These are phyloP conservation scores for Neofelis nebulosa DNA, from an alignment of 2,113 vertebrate species.

Conservation along the genomic window DNA sequence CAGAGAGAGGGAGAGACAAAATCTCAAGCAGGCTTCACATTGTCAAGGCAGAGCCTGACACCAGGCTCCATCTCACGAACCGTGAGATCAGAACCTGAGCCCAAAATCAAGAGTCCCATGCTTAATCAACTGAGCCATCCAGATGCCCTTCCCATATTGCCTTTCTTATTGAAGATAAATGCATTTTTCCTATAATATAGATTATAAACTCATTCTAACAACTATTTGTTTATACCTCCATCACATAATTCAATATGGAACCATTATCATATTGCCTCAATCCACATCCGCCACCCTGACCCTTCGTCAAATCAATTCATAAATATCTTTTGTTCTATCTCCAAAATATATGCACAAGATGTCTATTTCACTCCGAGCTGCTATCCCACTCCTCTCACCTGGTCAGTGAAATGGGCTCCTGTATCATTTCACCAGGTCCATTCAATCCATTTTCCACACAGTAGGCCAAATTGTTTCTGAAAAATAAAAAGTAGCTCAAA, in stretches of 20 bases:
- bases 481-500: not conserved
- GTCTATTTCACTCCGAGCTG: not conserved
- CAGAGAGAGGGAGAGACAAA: too few relatives aligned
- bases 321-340: not conserved
- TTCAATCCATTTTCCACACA: not conserved
- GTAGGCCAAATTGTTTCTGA: not conserved
- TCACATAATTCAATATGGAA: not conserved
- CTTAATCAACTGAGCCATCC: too few relatives aligned
- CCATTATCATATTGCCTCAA: not conserved
- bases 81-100: too few relatives aligned
- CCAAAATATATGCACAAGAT: not conserved
- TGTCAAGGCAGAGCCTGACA: too few relatives aligned
- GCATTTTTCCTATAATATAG: not conserved
- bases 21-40: too few relatives aligned
- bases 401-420: not conserved
- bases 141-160: too few relatives aligned
- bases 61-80: too few relatives aligned
- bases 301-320: not conserved
- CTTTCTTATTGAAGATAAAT: not conserved
- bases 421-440: not conserved
- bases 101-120: too few relatives aligned
- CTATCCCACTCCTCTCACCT: not conserved
- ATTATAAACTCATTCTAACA: not conserved
- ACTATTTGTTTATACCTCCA: not conserved
- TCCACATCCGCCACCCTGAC: not conserved